A percentile compares a stretch with the other conserved stretches of the same genome.
These are phyloP conservation scores for Proterorhinus semilunaris DNA, from an alignment of 2,113 vertebrate species.

Conservation along the genomic window DNA sequence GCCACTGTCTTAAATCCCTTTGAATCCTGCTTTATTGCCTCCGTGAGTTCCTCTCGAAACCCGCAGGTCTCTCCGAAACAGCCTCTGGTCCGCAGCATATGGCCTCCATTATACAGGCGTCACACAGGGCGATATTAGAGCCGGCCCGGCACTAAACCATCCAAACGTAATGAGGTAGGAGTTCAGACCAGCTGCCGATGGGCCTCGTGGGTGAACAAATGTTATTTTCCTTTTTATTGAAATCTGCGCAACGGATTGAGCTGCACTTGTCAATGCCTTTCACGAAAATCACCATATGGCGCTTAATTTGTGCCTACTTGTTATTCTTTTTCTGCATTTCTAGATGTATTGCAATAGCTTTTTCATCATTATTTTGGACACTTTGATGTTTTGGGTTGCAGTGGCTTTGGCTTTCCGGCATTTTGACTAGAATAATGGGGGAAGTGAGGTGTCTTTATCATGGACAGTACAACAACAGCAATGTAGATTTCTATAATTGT, in stretches of 20 bases:
- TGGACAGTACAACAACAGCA: too few relatives aligned
- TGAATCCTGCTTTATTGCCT: neutral
- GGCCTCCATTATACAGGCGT: conserved; percentile 50
- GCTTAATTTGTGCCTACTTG: neutral
- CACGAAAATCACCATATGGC: neutral
- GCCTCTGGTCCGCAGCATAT: conserved; percentile 55
- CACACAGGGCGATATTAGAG: conserved; percentile 45
- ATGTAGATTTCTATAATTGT: too few relatives aligned
- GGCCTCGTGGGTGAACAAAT: conserved; percentile 51
- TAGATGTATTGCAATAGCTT: neutral
- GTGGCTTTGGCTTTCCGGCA: too few relatives aligned
- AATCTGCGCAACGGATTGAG: conserved; percentile 58
- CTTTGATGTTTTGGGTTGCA: neutral
- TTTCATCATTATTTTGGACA: neutral
- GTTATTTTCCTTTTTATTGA: conserved; percentile 48
- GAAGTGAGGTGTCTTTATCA: too few relatives aligned
- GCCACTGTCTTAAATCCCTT: too few relatives aligned
- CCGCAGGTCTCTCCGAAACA: conserved; percentile 51
- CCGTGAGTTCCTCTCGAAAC: conserved; percentile 14
- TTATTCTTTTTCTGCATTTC: neutral
- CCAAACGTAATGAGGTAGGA: conserved; percentile 67
- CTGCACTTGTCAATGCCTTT: conserved; percentile 24
- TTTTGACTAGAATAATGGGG: too few relatives aligned
- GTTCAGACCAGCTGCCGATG: conserved; percentile 54
- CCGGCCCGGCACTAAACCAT: conserved; percentile 40